Evolutionary conservation across 2,888 invertebrate species (phyloP).

Genomic region (Andrena flavipes): DNA sequence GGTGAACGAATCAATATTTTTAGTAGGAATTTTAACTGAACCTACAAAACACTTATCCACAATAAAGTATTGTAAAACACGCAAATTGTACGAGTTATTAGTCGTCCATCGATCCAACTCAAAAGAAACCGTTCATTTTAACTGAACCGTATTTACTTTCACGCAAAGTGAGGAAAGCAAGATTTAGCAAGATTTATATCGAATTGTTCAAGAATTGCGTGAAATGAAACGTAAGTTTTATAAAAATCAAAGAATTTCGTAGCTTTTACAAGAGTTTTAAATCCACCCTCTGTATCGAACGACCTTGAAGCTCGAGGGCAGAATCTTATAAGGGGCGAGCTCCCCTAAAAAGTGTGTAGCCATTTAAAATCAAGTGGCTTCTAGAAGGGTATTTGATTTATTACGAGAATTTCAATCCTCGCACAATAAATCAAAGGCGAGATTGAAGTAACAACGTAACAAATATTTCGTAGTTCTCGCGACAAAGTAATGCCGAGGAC

Average conservation of each 20-base stretch:
- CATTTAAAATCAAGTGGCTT: conserved; percentile 4
- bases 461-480: background rate
- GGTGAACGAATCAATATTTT: no score
- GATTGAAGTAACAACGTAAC: background rate
- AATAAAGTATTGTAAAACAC: no score
- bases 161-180: background rate
- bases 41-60: no score
- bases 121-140: no score
- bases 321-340: background rate
- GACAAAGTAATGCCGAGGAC: background rate
- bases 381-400: conserved; percentile 2
- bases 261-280: background rate
- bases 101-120: no score
- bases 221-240: background rate
- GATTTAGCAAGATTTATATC: no score
- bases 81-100: no score
- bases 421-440: conserved; percentile 12
- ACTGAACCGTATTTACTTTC: background rate
- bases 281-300: background rate
- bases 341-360: background rate
- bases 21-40: no score
- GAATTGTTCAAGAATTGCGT: no score
- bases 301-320: background rate
- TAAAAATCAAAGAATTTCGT: background rate
- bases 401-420: background rate